Evolutionary conservation across 2,113 vertebrate genomes (phyloP).

Genomic region (Polypterus bichir): DNA sequence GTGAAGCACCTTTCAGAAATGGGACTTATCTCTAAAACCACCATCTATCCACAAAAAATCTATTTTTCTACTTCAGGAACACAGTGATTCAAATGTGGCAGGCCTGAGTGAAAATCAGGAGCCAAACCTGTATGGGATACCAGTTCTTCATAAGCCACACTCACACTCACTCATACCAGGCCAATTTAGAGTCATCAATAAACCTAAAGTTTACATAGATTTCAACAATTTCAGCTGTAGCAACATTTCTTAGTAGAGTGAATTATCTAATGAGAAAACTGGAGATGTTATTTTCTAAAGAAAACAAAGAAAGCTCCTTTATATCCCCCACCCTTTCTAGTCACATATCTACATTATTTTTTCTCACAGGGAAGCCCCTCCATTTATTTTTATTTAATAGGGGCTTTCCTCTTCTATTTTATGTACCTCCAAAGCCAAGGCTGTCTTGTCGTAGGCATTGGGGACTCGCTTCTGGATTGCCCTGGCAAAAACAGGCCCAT

Average conservation of each 20-base stretch:
- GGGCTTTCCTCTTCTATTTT: conserved; percentile 9
- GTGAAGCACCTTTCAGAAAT: background rate
- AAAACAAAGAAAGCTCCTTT: background rate
- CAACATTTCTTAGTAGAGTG: no score
- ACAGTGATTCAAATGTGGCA: no score
- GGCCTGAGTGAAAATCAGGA: no score
- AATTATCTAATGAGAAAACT: no score
- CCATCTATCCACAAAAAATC: background rate
- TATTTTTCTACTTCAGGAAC: no score
- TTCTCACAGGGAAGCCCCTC: background rate
- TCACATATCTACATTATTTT: background rate
- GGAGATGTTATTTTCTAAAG: background rate
- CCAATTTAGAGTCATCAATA: background rate
- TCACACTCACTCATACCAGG: no score
- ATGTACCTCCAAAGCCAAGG: conserved; percentile 95
- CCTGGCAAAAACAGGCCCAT: conserved; percentile 93
- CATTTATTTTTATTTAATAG: background rate
- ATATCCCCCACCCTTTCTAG: background rate
- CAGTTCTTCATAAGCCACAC: background rate
- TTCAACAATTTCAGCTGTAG: background rate
- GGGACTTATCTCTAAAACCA: background rate
- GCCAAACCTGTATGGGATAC: background rate
- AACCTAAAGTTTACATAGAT: background rate
- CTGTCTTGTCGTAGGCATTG: conserved; percentile 98
- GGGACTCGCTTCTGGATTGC: conserved; percentile 98